Evolutionary conservation across 2,888 invertebrate species (phyloP).

Genomic region (Idaea dimidiata): DNA sequence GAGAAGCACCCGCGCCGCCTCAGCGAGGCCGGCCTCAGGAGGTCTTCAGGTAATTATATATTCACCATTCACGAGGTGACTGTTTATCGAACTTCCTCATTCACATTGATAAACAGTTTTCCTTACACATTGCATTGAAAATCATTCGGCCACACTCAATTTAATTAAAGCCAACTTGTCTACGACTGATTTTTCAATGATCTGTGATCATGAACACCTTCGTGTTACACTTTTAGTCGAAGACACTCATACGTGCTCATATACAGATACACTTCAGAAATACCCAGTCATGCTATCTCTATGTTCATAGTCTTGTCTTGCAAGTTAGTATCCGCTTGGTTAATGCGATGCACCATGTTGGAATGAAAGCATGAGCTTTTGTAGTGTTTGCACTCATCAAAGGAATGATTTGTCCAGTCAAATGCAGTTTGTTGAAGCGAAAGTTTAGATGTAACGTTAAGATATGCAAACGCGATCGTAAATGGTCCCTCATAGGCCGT

Average conservation of each 20-base stretch:
- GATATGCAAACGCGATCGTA: slow-evolving; percentile 64
- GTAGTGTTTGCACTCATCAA: slow-evolving; percentile 21
- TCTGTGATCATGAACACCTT: slow-evolving; percentile 15
- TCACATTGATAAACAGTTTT: slow-evolving; percentile 11
- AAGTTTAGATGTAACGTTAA: slow-evolving; percentile 56
- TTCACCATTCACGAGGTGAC: slow-evolving; percentile 28
- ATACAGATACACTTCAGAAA: slow-evolving; percentile 29
- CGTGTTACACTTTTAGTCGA: slow-evolving; percentile 32
- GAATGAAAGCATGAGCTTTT: slow-evolving; percentile 49
- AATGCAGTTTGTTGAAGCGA: slow-evolving; percentile 76
- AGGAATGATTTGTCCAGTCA: slow-evolving; percentile 53
- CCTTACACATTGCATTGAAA: slow-evolving; percentile 3
- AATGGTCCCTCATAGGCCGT: slow-evolving; percentile 55
- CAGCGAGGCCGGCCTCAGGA: slow-evolving; percentile 87
- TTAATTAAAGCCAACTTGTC: slow-evolving; percentile 5
- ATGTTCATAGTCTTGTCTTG: slow-evolving; percentile 33
- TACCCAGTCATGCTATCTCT: slow-evolving; percentile 43
- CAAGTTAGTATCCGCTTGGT: slow-evolving; percentile 36
- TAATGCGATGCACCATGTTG: slow-evolving; percentile 42
- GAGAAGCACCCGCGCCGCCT: slow-evolving; percentile 86
- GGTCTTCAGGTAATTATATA: slow-evolving; percentile 85
- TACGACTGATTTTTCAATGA: slow-evolving; percentile 20
- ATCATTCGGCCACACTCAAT: slow-evolving; percentile 9
- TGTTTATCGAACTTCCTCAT: slow-evolving; percentile 23
- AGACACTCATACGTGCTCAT: slow-evolving; percentile 34